Percentiles rank a stretch among this genome's conserved stretches.
These are phyloP conservation scores for Ypsolopha sequella DNA, from an alignment of 2,888 invertebrate genomes.

Conservation along the genomic window DNA sequence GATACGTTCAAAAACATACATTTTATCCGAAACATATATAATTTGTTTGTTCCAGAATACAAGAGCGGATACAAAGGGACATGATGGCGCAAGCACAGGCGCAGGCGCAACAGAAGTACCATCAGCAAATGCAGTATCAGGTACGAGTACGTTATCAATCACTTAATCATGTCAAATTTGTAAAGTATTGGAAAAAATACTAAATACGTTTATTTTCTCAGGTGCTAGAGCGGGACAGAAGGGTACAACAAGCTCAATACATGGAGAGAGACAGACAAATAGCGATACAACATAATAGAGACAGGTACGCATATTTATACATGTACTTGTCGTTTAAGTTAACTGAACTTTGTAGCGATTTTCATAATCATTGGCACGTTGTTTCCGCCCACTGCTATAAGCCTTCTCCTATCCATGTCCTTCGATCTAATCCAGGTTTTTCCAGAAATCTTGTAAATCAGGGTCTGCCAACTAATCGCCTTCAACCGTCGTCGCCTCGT, in stretches of 20 bases:
- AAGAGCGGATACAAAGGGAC: conserved; percentile 19
- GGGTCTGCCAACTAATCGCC: too few relatives aligned
- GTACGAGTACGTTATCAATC: conserved; percentile 4
- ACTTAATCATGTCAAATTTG: background rate
- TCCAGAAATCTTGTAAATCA: too few relatives aligned
- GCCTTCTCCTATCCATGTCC: too few relatives aligned
- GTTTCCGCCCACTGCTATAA: too few relatives aligned
- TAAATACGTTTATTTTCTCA: conserved; percentile 10
- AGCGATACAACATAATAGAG: conserved; percentile 36
- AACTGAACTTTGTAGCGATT: too few relatives aligned
- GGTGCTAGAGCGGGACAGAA: conserved; percentile 47
- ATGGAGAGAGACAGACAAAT: conserved; percentile 46
- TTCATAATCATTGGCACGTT: too few relatives aligned
- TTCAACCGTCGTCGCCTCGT: too few relatives aligned
- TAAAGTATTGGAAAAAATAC: too few relatives aligned
- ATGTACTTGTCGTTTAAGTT: too few relatives aligned
- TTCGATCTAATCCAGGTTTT: too few relatives aligned
- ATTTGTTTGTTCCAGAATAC: conserved; percentile 5
- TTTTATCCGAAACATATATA: too few relatives aligned
- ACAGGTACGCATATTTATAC: conserved; percentile 23
- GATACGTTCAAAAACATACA: too few relatives aligned
- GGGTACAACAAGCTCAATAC: conserved; percentile 50
- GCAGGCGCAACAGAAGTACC: conserved; percentile 18
- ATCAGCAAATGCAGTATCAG: conserved; percentile 23
- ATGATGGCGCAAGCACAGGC: conserved; percentile 22